Conservation (phyloP, 2,888 invertebrate genomes). For the Protula sp. region DNA sequence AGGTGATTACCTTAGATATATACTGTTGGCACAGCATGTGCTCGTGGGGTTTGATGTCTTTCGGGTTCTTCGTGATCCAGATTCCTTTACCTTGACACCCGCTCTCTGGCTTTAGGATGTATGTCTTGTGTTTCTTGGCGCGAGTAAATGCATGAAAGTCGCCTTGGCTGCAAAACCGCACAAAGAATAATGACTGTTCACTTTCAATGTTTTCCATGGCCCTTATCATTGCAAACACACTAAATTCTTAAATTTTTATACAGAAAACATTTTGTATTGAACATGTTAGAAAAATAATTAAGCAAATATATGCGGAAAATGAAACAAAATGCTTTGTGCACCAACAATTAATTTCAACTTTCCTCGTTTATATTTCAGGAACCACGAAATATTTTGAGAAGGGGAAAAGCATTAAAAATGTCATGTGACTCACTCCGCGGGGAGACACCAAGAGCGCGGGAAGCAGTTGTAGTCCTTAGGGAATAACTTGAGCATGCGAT, state of each 20-base stretch:
- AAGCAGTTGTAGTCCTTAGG: constrained; percentile 87
- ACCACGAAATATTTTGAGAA: too few species aligned
- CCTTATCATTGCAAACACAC: neutral
- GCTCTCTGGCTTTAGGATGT: constrained; percentile 84
- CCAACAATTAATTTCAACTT: too few species aligned
- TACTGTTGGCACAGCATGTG: constrained; percentile 83
- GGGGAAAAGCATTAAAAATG: too few species aligned
- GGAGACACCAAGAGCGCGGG: constrained; percentile 89
- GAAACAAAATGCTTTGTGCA: too few species aligned
- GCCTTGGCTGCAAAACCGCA: constrained; percentile 41
- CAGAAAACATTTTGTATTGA: neutral
- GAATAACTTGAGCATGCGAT: constrained; percentile 80
- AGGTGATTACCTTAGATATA: constrained; percentile 63
- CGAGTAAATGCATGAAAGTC: constrained; percentile 60
- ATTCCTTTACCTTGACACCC: constrained; percentile 89
- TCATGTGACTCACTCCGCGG: constrained; percentile 72
- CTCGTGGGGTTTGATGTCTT: constrained; percentile 72
- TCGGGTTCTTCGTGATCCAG: constrained; percentile 74
- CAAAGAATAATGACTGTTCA: constrained; percentile 2
- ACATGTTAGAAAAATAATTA: too few species aligned
- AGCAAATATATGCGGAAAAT: too few species aligned
- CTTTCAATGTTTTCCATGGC: too few species aligned
- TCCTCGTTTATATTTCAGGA: too few species aligned
- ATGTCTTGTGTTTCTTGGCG: constrained; percentile 69
- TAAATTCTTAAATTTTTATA: neutral